A percentile compares a stretch with the other conserved stretches of the same genome.
Evolutionary conservation across 2,888 invertebrate species (phyloP).

Genomic region (Plagodis pulveraria): DNA sequence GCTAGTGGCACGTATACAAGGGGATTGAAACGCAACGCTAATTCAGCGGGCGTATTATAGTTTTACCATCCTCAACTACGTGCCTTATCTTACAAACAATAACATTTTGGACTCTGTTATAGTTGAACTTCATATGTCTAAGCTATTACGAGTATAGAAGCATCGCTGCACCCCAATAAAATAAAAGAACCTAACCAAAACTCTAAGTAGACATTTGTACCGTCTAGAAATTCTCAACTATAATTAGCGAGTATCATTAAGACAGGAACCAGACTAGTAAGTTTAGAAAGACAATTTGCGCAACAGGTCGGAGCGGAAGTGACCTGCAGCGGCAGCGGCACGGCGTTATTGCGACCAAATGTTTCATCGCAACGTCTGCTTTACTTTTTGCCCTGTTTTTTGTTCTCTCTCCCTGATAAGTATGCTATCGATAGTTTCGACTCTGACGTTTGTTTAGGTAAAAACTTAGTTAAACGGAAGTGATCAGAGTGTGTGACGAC

Average conservation of each 20-base stretch:
- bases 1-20: no score
- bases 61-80: no score
- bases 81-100: no score
- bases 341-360: slow-evolving; percentile 81
- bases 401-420: slow-evolving; percentile 74
- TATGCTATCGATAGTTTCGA: slow-evolving; percentile 81
- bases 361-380: slow-evolving; percentile 77
- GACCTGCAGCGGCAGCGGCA: slow-evolving; percentile 70
- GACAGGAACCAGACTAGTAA: slow-evolving; percentile 39
- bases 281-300: slow-evolving; percentile 64
- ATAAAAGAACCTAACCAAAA: no score
- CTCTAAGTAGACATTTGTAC: no score
- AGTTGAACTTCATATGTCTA: no score
- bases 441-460: slow-evolving; percentile 76
- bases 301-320: slow-evolving; percentile 85
- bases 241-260: slow-evolving; percentile 12
- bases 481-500: slow-evolving; percentile 49
- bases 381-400: slow-evolving; percentile 78
- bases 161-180: no score
- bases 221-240: no score
- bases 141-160: no score
- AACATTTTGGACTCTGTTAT: no score
- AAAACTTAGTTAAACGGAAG: slow-evolving; percentile 74
- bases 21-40: no score
- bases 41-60: no score